phyloP scores from a whole-genome alignment of 2,797 vertebrate genomes.

The Triplophysa yarkandensis region DNA sequence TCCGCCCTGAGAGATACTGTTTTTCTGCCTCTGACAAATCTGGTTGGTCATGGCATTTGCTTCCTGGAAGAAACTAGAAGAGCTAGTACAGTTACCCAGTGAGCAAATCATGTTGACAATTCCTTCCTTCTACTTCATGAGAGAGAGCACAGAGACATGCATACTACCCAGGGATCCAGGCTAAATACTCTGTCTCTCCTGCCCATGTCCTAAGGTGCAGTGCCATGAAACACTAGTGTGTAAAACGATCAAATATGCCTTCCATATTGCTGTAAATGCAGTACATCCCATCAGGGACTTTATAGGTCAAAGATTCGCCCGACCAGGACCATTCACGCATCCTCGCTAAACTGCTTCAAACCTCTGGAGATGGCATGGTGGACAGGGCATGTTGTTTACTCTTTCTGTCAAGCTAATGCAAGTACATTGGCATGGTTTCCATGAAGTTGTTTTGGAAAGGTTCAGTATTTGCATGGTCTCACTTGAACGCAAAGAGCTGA shows the following conservation, averaged over 20 bases:
- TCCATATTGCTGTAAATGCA: slow-evolving; percentile 4
- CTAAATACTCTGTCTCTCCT: slow-evolving; percentile 8
- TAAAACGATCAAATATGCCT: slow-evolving; percentile 29
- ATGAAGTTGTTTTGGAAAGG: slow-evolving; percentile 21
- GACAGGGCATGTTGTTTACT: neutral
- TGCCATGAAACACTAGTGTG: slow-evolving; percentile 18
- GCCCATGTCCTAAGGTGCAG: slow-evolving; percentile 1
- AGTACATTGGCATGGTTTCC: neutral
- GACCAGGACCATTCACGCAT: neutral
- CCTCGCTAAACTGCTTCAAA: neutral
- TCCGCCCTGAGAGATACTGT: slow-evolving; percentile 34
- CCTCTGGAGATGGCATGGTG: neutral
- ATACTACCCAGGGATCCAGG: slow-evolving; percentile 15
- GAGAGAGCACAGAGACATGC: neutral
- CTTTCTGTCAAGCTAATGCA: neutral
- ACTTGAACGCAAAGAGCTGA: neutral
- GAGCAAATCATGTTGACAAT: slow-evolving; percentile 14
- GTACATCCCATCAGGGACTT: slow-evolving; percentile 8
- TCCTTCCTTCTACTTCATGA: slow-evolving; percentile 22
- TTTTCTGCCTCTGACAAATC: slow-evolving; percentile 50
- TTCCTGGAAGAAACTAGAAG: slow-evolving; percentile 26
- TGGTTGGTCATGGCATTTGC: slow-evolving; percentile 57
- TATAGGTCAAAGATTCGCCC: slow-evolving; percentile 13
- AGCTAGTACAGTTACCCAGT: neutral
- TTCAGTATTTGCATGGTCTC: slow-evolving; percentile 21